Conservation (phyloP, 2,113 vertebrate species). For the Colossoma macropomum region DNA sequence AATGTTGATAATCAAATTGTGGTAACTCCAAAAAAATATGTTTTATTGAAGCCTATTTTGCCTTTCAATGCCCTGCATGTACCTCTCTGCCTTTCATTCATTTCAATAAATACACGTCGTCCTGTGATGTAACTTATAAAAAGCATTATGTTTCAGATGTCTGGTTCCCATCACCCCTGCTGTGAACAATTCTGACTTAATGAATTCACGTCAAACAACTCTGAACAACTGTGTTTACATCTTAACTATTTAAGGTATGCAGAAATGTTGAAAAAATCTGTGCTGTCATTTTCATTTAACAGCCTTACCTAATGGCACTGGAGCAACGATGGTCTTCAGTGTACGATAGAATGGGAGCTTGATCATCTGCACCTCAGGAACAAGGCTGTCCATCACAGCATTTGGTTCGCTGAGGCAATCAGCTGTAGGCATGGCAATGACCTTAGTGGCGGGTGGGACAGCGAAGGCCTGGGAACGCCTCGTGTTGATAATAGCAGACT, state of each 20-base stretch:
- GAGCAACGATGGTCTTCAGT: constrained; percentile 83
- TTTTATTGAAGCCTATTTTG: no score
- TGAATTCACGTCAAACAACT: neutral
- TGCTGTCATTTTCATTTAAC: neutral
- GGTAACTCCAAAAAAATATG: no score
- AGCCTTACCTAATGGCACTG: constrained; percentile 79
- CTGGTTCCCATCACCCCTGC: no score
- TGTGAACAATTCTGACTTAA: no score
- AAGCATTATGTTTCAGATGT: no score
- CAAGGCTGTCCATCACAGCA: neutral
- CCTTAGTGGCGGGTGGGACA: constrained; percentile 17
- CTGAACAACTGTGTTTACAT: no score
- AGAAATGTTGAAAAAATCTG: neutral
- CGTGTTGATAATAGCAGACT: constrained; percentile 61
- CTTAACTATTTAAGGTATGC: neutral
- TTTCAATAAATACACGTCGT: no score
- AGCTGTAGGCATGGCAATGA: constrained; percentile 65
- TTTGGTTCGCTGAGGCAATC: constrained; percentile 79
- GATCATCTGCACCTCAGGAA: constrained; percentile 78
- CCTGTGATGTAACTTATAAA: no score
- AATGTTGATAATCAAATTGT: no score
- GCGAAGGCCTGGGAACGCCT: constrained; percentile 45
- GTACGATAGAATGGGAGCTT: constrained; percentile 85
- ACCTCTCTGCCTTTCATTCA: no score
- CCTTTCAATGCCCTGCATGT: no score